These are phyloP conservation scores for Benthosema pterotum DNA, from an alignment of 2,797 vertebrate species.

Conservation along the genomic window DNA sequence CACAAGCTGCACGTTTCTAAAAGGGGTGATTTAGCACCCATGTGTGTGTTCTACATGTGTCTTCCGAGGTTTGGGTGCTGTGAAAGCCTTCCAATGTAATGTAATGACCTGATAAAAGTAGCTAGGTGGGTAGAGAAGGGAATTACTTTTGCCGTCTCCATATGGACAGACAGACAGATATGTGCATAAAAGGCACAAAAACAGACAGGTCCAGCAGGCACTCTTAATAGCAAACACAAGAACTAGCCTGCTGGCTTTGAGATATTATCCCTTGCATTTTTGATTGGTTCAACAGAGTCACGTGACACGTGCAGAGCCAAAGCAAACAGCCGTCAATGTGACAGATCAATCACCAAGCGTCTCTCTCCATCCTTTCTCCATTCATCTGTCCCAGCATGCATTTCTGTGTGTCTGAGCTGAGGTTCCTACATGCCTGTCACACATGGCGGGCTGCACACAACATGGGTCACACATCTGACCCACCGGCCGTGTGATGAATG, in stretches of 20 bases:
- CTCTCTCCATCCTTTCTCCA: conserved; percentile 46
- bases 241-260: too few relatives aligned
- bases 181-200: too few relatives aligned
- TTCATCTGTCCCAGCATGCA: conserved; percentile 49
- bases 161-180: too few relatives aligned
- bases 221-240: too few relatives aligned
- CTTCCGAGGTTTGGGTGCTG: background rate
- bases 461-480: conserved; percentile 37
- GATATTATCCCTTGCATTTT: too few relatives aligned
- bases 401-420: conserved; percentile 58
- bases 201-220: too few relatives aligned
- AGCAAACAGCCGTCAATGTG: too few relatives aligned
- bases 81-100: background rate
- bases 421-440: conserved; percentile 37
- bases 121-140: too few relatives aligned
- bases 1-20: conserved; percentile 4
- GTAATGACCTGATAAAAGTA: too few relatives aligned
- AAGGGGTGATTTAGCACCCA: conserved; percentile 20
- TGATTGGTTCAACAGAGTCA: too few relatives aligned
- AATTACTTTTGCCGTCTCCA: too few relatives aligned
- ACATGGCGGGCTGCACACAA: conserved; percentile 40
- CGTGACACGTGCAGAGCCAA: too few relatives aligned
- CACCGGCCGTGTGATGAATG: conserved; percentile 52
- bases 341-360: conserved; percentile 60
- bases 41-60: background rate